Base-by-base conservation (phyloP, 2,888 invertebrate genomes). In the Thyatira batis region DNA sequence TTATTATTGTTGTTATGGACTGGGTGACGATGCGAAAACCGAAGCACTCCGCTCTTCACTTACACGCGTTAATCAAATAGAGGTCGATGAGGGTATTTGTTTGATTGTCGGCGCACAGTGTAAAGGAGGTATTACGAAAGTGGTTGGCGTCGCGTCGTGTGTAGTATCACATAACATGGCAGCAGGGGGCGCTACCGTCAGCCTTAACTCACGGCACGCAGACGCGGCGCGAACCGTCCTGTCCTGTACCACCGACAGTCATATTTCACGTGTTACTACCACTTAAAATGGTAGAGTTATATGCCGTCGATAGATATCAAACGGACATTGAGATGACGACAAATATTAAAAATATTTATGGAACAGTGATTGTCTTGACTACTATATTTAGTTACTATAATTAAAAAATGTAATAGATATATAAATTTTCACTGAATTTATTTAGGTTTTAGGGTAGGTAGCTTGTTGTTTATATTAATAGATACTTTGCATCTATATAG, bases 151-250 rank as follows among this genome's bases (percentile, higher is more conserved):
- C 75, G 80, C 79, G 73, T 67, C 75, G 82, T 80, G 84, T 85
- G 85, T 87, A 80, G 87, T 85, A 80, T 80, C 81, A 78, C 83
- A 84, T 89, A 84, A 80, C 85, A 69, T 63, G 69, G 51, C 89
- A 71, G 84, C 87, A 74, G 89, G 91, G 83, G 89, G 84, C 80
- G 89, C 91, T 90, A 91, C 91, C 71, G 88, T 80, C 65, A 76
- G 74, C 71, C 72, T 69, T 81, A 82, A 82, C 82, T 83, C 82
- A 84, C 43, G 52, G 54, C 49, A 49, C 54, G 56, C 62, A 25
- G 27, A 67, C 64, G 55, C 57, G 60, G 55, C 55, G 59, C 58
- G 63, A 68, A 45, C 45, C 57, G 56, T 59, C 50, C 45, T 71
- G 71, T 59, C 66, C n/a, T n/a, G 58, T 61, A 55, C 63, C 56